A percentile compares a stretch with the other conserved stretches of the same genome.
Conservation (phyloP, 2,888 invertebrate genomes). For the Euplagia quadripunctaria region DNA sequence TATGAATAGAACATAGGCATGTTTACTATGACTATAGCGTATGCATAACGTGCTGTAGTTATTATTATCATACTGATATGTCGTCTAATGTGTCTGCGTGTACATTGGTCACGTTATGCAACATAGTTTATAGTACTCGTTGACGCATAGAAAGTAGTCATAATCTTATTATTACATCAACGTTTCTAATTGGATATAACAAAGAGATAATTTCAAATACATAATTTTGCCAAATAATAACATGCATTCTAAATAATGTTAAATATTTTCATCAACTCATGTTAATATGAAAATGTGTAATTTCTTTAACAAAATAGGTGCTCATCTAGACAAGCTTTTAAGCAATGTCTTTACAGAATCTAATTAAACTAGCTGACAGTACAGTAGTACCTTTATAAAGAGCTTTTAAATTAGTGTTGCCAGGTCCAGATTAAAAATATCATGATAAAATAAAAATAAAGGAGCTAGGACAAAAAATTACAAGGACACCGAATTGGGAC, state of each 20-base stretch:
- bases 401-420: no score
- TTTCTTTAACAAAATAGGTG: not conserved
- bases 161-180: not conserved
- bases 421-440: no score
- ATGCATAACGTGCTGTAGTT: slow-evolving; percentile 29
- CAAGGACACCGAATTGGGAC: no score
- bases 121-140: slow-evolving; percentile 15
- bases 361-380: not conserved
- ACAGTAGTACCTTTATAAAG: no score
- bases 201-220: not conserved
- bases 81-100: slow-evolving; percentile 32
- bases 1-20: slow-evolving; percentile 58
- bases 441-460: no score
- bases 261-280: slow-evolving; percentile 4
- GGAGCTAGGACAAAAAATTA: no score
- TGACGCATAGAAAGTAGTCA: slow-evolving; percentile 6
- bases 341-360: not conserved
- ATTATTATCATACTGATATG: slow-evolving; percentile 43
- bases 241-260: not conserved
- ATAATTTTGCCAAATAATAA: not conserved
- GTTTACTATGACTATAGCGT: slow-evolving; percentile 39
- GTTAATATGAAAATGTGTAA: not conserved
- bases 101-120: slow-evolving; percentile 28
- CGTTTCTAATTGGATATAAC: slow-evolving; percentile 7
- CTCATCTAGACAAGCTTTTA: not conserved